Base-by-base conservation (phyloP, 2,113 vertebrate genomes). In the Pandion haliaetus region DNA sequence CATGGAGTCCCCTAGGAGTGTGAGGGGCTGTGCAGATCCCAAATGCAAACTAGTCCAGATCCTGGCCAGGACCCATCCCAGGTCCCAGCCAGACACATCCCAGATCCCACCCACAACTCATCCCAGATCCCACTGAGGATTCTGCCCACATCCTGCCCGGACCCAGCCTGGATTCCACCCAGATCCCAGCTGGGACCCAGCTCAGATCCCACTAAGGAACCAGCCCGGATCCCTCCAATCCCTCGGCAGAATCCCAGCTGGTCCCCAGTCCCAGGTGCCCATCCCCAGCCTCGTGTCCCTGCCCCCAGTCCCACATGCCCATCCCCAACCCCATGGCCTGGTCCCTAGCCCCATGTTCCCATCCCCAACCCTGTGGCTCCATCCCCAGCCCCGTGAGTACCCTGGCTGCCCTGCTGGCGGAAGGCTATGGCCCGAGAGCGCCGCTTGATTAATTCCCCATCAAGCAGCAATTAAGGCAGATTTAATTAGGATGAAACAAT, bases 391-490 rank as follows among this genome's bases (percentile, higher is more conserved):
- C 45, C 0, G 3, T 13, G 5, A 15, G 7, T 2, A 4, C 42
- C 67, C 36, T 1, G 0, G 21, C 58, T 82, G 77, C 72, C 72
- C 74, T 62, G 67, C 63, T 1, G 2, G 80, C 12, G 1, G 49
- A 67, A 86, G 44, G 82, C 95, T 73, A 29, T 3, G 29, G 88
- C 93, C 92, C 3, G 34, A 78, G 80, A 91, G 83, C 21, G 1
- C 63, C 2, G 87, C 96, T 90, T 97, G 91, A 97, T 97, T 97
- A 97, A 97, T 97, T 96, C 94, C 87, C 90, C 94, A 90, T 95
- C 95, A 97, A 96, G 94, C 93, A 91, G 95, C 95, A 97, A 97
- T 97, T 97, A 97, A 96, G 96, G 82, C 90, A 95, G 97, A 97
- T 97, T 97, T 97, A 97, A 97, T 96, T 97, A 97, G 95, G 76